Conservation (phyloP, 1,140 invertebrate genomes). For the Drosophila nikananu region DNA sequence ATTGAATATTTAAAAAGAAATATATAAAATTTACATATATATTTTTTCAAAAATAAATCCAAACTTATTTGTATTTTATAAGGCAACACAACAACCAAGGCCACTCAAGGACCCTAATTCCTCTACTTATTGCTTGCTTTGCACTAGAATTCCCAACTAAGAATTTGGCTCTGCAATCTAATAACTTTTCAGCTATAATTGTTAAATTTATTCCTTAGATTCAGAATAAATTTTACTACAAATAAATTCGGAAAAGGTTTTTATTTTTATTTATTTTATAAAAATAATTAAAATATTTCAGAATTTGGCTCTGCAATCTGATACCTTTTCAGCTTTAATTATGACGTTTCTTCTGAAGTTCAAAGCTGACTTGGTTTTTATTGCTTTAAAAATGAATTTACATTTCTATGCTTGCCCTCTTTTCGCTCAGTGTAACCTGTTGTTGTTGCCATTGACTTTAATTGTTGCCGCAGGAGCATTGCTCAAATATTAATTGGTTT, state of each 20-base stretch:
- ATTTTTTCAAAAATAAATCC: neutral
- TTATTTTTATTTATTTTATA: too few relatives aligned
- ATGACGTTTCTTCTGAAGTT: neutral
- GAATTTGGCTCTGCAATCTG: too few relatives aligned
- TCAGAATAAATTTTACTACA: neutral
- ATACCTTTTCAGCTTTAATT: too few relatives aligned
- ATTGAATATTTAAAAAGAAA: neutral
- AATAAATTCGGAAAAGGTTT: neutral
- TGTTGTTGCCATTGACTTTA: constrained; percentile 70
- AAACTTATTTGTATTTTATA: neutral
- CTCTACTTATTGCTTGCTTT: neutral
- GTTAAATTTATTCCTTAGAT: neutral
- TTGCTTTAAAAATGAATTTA: neutral
- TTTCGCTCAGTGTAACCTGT: constrained; percentile 22
- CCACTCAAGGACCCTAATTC: neutral
- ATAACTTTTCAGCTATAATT: too few relatives aligned
- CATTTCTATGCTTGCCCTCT: neutral
- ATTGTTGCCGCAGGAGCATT: constrained; percentile 83
- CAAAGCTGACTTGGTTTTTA: neutral
- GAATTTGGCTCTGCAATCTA: neutral
- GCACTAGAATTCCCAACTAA: neutral
- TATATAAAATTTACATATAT: neutral
- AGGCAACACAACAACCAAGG: neutral
- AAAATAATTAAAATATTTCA: too few relatives aligned
- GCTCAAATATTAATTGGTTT: constrained; percentile 83